phyloP scores from a whole-genome alignment of 1,140 invertebrate genomes.

The Eueides isabella region DNA sequence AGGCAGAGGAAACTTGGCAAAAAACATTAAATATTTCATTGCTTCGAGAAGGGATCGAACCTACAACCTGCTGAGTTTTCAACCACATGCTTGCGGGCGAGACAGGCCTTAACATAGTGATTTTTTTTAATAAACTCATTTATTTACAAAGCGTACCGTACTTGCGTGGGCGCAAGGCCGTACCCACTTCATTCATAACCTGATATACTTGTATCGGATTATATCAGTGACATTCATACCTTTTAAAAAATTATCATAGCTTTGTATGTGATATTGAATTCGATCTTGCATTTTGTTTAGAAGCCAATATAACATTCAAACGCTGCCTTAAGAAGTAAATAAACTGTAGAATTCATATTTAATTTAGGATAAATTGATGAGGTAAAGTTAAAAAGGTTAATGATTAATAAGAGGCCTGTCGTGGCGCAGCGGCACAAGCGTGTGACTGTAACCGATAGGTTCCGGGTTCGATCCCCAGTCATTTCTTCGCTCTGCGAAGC shows the following conservation, averaged over 20 bases:
- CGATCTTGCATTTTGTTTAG: background rate
- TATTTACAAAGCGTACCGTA: background rate
- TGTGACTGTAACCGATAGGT: too few relatives aligned
- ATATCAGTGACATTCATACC: background rate
- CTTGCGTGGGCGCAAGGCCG: constrained; percentile 6
- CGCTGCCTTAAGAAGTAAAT: too few relatives aligned
- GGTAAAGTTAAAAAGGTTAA: background rate
- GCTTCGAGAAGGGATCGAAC: too few relatives aligned
- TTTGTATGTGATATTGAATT: background rate
- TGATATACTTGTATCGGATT: constrained; percentile 12
- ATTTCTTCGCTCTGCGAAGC: too few relatives aligned
- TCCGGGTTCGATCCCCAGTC: too few relatives aligned
- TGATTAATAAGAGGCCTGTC: too few relatives aligned
- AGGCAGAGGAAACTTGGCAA: too few relatives aligned
- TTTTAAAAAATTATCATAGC: background rate
- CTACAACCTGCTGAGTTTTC: too few relatives aligned
- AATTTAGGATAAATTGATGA: background rate
- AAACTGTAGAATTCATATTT: too few relatives aligned
- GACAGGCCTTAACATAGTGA: background rate
- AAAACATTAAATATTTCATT: too few relatives aligned
- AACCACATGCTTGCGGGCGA: too few relatives aligned
- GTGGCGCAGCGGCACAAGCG: too few relatives aligned
- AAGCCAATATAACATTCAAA: background rate
- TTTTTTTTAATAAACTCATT: background rate
- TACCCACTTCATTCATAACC: background rate